Conservation (phyloP, 2,888 invertebrate genomes). For the Nymphalis urticae region DNA sequence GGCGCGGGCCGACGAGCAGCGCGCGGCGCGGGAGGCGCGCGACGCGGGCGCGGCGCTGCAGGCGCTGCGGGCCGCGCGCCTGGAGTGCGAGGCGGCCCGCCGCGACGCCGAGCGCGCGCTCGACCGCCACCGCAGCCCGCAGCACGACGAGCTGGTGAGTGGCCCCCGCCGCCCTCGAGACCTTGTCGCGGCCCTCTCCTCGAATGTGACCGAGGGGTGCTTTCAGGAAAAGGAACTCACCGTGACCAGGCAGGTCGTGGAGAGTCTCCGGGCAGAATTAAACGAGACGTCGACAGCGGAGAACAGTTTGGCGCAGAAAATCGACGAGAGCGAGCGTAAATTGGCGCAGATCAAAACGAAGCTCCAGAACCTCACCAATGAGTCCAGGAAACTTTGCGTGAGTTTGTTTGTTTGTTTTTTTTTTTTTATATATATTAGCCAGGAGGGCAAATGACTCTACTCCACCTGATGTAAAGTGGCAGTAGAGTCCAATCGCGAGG, state of each 20-base stretch:
- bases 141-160: conserved; percentile 59
- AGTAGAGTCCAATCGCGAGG: no score
- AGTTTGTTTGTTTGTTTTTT: no score
- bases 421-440: no score
- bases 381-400: background rate
- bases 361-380: background rate
- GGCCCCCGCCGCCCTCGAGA: conserved; percentile 18
- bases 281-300: background rate
- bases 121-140: conserved; percentile 58
- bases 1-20: conserved; percentile 83
- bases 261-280: background rate
- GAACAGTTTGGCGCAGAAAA: background rate
- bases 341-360: background rate
- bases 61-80: conserved; percentile 47
- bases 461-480: no score
- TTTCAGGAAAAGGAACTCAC: background rate
- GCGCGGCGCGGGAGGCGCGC: conserved; percentile 69
- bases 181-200: no score
- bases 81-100: conserved; percentile 52
- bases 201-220: no score
- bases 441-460: no score
- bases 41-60: conserved; percentile 51
- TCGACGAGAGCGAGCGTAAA: background rate
- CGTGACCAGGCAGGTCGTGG: background rate
- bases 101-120: conserved; percentile 38